Evolutionary conservation across 2,113 vertebrate genomes (phyloP).

Genomic region (Cacatua alba): DNA sequence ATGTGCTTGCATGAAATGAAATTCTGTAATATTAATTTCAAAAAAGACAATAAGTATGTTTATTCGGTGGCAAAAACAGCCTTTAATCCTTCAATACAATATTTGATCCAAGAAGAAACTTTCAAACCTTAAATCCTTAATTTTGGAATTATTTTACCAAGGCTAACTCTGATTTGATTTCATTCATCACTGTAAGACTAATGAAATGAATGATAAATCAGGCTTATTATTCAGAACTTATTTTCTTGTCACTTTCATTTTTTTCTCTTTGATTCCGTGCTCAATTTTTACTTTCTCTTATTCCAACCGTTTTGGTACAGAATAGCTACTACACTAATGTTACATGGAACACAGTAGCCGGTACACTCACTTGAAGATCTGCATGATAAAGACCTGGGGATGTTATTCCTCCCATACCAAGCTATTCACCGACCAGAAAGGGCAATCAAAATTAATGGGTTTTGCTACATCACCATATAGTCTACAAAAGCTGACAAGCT

Average conservation of each 20-base stretch:
- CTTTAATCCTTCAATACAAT: neutral
- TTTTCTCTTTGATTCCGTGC: neutral
- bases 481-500: neutral
- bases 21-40: neutral
- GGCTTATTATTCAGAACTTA: neutral
- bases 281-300: neutral
- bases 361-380: neutral
- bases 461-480: neutral
- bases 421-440: neutral
- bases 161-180: neutral
- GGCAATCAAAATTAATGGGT: neutral
- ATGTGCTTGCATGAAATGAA: neutral
- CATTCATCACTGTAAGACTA: neutral
- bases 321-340: neutral
- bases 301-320: neutral
- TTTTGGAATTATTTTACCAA: neutral
- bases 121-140: neutral
- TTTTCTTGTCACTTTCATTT: neutral
- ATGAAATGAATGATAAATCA: neutral
- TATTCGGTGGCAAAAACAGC: neutral
- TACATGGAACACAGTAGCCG: neutral
- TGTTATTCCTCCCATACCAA: neutral
- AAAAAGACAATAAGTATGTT: neutral
- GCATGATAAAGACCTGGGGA: neutral
- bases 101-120: neutral